Conservation (phyloP, 1,140 invertebrate species). For the Diuraphis noxia region DNA sequence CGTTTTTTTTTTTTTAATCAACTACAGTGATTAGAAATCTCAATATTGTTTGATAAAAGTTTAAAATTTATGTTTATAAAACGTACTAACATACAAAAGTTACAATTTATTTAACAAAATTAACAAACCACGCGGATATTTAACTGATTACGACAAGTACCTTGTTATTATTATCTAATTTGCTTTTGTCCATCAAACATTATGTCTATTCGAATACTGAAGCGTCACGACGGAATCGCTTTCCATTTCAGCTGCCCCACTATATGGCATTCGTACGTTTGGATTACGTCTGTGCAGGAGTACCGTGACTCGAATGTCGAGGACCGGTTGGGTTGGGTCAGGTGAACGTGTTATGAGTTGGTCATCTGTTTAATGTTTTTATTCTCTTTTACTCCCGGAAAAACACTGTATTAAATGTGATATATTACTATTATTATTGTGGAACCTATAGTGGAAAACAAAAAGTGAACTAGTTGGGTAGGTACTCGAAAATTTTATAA, state of each 20-base stretch:
- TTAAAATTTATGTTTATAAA: not conserved
- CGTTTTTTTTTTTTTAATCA: not conserved
- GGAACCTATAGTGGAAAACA: no score
- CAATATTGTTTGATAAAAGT: not conserved
- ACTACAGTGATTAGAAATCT: not conserved
- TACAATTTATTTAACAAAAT: not conserved
- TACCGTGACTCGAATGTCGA: conserved; percentile 50
- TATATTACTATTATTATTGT: not conserved
- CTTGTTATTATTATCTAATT: conserved; percentile 39
- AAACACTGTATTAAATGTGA: not conserved
- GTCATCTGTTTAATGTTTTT: conserved; percentile 24
- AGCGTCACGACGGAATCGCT: conserved; percentile 47
- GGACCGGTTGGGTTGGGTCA: conserved; percentile 53
- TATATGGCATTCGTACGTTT: conserved; percentile 15
- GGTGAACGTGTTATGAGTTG: conserved; percentile 37
- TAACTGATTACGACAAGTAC: not conserved
- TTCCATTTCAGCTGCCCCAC: conserved; percentile 52
- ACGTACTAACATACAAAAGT: not conserved
- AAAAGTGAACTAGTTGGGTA: not conserved
- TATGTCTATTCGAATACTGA: conserved; percentile 52
- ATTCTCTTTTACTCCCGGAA: not conserved
- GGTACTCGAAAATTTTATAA: not conserved
- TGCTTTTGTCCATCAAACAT: conserved; percentile 48
- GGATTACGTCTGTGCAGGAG: conserved; percentile 45
- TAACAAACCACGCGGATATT: not conserved